phyloP scores from a whole-genome alignment of 2,888 invertebrate species.

The Octonoba sinensis region DNA sequence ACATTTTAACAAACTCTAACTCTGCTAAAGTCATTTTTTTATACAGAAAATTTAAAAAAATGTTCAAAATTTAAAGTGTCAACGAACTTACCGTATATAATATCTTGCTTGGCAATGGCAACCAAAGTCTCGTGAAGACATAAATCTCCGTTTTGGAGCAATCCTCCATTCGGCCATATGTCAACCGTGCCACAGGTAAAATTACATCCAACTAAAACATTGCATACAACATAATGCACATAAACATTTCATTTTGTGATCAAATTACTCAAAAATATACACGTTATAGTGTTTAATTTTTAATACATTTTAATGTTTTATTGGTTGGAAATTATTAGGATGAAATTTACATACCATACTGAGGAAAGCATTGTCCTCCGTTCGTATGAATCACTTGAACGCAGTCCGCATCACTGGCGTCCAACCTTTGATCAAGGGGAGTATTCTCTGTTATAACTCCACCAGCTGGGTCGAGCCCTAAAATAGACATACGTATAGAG shows the following conservation, averaged over 20 bases:
- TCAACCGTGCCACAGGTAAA: not conserved
- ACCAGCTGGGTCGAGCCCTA: conserved; percentile 23
- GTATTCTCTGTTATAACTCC: not conserved
- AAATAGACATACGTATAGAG: not conserved
- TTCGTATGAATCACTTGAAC: conserved; percentile 16
- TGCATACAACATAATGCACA: no score
- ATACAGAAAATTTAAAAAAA: no score
- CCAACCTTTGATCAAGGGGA: not conserved
- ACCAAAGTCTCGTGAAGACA: not conserved
- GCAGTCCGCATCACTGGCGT: conserved; percentile 6
- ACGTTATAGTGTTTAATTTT: no score
- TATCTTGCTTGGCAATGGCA: not conserved
- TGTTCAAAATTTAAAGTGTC: no score
- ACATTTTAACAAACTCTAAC: no score
- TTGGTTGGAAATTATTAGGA: no score
- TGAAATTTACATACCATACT: no score
- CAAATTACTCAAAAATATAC: no score
- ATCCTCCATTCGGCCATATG: not conserved
- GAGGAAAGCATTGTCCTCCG: conserved; percentile 16
- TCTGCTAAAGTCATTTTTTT: no score
- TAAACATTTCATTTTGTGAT: no score
- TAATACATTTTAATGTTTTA: no score
- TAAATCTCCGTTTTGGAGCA: not conserved
- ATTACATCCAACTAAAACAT: not conserved
- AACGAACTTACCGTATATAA: not conserved